Evolutionary conservation across 2,113 vertebrate species (phyloP).

Genomic region (Megaceryle maxima): DNA sequence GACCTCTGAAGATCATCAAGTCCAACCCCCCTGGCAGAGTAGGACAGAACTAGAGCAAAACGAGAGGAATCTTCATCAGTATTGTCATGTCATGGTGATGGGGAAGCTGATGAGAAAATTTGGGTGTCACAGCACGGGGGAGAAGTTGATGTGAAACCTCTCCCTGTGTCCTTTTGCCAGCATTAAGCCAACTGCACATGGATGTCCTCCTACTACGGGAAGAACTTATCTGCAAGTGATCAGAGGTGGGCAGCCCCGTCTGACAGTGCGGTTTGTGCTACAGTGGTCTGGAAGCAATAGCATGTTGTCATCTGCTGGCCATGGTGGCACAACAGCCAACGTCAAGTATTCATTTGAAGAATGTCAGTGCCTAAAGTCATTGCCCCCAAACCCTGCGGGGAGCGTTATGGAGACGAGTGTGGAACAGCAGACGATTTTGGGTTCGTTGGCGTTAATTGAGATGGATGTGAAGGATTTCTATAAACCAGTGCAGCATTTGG

Average conservation of each 20-base stretch:
- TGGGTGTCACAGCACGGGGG: neutral
- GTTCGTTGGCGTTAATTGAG: neutral
- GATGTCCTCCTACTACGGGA: rapidly evolving
- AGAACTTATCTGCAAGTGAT: neutral
- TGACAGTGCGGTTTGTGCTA: rapidly evolving
- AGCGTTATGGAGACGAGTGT: neutral
- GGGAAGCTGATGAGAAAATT: neutral
- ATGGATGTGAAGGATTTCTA: neutral
- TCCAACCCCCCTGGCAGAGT: no score
- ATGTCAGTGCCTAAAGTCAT: neutral
- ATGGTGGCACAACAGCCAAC: neutral
- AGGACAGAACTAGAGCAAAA: no score
- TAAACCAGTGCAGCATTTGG: neutral
- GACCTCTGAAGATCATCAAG: no score
- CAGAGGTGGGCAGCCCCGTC: neutral
- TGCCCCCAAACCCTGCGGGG: neutral
- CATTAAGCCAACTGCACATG: neutral
- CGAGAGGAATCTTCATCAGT: no score
- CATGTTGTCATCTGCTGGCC: neutral
- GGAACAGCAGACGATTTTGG: neutral
- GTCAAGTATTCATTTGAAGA: neutral
- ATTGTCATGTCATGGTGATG: rapidly evolving
- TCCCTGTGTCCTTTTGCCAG: no score
- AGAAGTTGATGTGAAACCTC: neutral
- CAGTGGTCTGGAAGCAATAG: neutral